Evolutionary conservation across 1,140 invertebrate genomes (phyloP).

Genomic region (Drosophila guanche): DNA sequence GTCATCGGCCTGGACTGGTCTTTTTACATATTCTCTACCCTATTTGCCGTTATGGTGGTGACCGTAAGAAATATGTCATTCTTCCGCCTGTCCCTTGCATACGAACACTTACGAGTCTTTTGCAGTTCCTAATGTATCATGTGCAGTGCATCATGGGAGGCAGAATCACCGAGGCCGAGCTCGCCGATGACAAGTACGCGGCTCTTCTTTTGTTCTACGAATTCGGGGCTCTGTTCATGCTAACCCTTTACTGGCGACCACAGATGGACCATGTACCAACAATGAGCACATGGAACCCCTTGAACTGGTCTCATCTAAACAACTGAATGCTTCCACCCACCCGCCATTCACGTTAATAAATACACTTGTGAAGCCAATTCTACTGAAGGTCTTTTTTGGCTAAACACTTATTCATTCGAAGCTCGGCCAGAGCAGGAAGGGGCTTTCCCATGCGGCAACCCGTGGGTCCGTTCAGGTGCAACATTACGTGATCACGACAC

Average conservation of each 20-base stretch:
- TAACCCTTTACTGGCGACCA: conserved; percentile 59
- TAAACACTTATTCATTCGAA: conserved; percentile 43
- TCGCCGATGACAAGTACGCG: conserved; percentile 55
- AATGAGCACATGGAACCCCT: conserved; percentile 7
- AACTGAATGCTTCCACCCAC: no score
- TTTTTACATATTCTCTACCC: conserved; percentile 37
- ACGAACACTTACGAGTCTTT: conserved; percentile 43
- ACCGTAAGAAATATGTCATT: conserved; percentile 41
- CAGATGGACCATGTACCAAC: conserved; percentile 39
- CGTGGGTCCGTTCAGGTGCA: conserved; percentile 61
- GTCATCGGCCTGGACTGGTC: conserved; percentile 13
- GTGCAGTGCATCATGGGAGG: conserved; percentile 55
- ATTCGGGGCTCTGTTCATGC: conserved; percentile 55
- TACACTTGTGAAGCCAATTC: neutral
- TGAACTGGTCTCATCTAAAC: neutral
- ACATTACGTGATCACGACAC: conserved; percentile 65
- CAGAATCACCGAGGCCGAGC: conserved; percentile 10
- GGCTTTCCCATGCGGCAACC: conserved; percentile 42
- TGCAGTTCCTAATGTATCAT: conserved; percentile 69
- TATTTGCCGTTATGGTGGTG: conserved; percentile 28
- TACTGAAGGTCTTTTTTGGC: conserved; percentile 26
- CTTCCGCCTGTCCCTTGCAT: neutral
- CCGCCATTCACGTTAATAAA: no score
- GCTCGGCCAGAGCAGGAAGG: neutral
- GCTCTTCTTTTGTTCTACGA: conserved; percentile 62